Conservation (phyloP, 1,140 invertebrate species). For the Ceratina calcarata region DNA sequence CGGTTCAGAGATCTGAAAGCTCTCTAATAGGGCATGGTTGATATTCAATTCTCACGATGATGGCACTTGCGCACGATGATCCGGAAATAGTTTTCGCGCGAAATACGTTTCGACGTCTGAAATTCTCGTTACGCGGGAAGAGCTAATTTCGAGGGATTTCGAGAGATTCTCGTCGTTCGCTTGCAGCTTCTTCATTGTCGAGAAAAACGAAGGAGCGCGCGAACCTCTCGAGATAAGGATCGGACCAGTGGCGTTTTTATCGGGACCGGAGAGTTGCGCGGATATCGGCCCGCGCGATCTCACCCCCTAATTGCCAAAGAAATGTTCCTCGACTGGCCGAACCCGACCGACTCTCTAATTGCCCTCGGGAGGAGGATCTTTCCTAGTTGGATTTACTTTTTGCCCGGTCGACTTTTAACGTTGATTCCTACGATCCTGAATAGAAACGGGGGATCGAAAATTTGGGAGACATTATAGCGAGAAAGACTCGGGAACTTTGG, state of each 20-base stretch:
- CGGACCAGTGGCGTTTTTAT: background rate
- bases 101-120: background rate
- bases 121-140: background rate
- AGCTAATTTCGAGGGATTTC: background rate
- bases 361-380: conserved; percentile 8
- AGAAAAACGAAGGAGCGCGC: background rate
- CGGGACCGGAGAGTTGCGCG: background rate
- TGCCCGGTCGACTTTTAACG: background rate
- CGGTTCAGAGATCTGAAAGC: too few species aligned
- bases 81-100: background rate
- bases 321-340: conserved; percentile 18
- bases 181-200: background rate
- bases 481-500: background rate
- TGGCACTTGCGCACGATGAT: background rate
- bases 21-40: too few species aligned
- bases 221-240: background rate
- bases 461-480: background rate
- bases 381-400: conserved; percentile 1
- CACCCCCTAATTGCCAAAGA: conserved; percentile 32
- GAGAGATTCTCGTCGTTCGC: background rate
- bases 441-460: background rate
- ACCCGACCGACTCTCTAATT: conserved; percentile 33
- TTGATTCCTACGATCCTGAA: background rate
- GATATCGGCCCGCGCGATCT: conserved; percentile 3
- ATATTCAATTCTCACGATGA: background rate